Conservation (phyloP, 2,797 vertebrate species). For the Chromobotia macracanthus region DNA sequence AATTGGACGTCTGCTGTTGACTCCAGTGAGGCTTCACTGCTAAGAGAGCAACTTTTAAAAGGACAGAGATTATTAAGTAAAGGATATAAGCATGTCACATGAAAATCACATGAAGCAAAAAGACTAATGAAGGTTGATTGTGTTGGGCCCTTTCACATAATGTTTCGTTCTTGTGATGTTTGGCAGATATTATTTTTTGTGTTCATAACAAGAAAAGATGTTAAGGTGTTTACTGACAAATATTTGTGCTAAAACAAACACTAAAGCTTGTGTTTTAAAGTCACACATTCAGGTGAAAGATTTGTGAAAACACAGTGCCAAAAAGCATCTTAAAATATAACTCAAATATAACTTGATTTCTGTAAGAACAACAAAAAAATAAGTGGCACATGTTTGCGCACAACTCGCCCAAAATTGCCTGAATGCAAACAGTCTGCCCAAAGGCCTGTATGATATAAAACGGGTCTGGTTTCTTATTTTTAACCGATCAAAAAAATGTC, state of each 20-base stretch:
- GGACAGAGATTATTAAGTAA: slow-evolving; percentile 46
- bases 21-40: slow-evolving; percentile 54
- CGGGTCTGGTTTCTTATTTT: too few relatives aligned
- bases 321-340: background rate
- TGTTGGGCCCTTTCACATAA: background rate
- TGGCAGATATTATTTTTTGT: background rate
- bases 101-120: too few relatives aligned
- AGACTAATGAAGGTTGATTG: too few relatives aligned
- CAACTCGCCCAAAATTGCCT: background rate
- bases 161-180: background rate
- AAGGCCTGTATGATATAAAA: too few relatives aligned
- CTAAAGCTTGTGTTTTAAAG: background rate
- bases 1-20: slow-evolving; percentile 67
- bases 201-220: background rate
- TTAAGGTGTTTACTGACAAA: background rate
- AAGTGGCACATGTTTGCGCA: background rate
- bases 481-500: too few relatives aligned
- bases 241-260: background rate
- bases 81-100: slow-evolving; percentile 1
- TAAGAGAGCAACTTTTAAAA: slow-evolving; percentile 55
- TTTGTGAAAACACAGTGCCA: background rate
- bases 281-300: background rate
- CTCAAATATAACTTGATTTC: background rate
- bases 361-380: background rate
- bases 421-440: too few relatives aligned